Evolutionary conservation across 2,113 vertebrate species (phyloP).

Genomic region (Colius striatus): DNA sequence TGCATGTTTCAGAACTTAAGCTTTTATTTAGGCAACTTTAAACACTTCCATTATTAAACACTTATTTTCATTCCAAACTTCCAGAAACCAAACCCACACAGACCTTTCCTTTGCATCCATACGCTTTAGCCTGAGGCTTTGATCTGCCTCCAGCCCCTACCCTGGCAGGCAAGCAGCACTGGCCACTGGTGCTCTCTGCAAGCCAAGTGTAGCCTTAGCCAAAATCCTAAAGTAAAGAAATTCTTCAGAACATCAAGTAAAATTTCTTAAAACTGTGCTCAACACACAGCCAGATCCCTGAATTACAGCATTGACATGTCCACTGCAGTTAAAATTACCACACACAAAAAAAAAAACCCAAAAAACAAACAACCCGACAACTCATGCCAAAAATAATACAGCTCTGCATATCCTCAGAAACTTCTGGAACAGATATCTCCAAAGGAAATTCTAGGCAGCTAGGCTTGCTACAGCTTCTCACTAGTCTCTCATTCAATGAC

Average conservation of each 20-base stretch:
- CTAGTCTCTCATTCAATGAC: background rate
- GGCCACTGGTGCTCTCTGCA: background rate
- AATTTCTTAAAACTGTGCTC: background rate
- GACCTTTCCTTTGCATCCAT: background rate
- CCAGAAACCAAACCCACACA: background rate
- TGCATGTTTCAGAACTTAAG: background rate
- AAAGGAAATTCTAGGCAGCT: background rate
- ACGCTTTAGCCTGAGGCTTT: fast-evolving
- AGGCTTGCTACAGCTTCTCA: background rate
- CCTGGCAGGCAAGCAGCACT: background rate
- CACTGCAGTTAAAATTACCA: background rate
- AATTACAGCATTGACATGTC: background rate
- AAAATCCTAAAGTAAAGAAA: background rate
- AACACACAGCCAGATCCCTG: background rate
- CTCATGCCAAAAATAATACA: slow-evolving; percentile 9
- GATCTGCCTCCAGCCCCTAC: background rate
- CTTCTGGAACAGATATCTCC: background rate
- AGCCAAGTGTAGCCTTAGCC: background rate
- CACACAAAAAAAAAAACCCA: background rate
- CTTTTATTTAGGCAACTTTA: background rate
- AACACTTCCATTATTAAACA: background rate
- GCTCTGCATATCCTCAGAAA: background rate
- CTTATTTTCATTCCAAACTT: background rate
- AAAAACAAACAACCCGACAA: background rate
- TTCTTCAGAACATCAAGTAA: background rate